phyloP scores from a whole-genome alignment of 2,113 vertebrate genomes.

The Sphaerodactylus townsendi region DNA sequence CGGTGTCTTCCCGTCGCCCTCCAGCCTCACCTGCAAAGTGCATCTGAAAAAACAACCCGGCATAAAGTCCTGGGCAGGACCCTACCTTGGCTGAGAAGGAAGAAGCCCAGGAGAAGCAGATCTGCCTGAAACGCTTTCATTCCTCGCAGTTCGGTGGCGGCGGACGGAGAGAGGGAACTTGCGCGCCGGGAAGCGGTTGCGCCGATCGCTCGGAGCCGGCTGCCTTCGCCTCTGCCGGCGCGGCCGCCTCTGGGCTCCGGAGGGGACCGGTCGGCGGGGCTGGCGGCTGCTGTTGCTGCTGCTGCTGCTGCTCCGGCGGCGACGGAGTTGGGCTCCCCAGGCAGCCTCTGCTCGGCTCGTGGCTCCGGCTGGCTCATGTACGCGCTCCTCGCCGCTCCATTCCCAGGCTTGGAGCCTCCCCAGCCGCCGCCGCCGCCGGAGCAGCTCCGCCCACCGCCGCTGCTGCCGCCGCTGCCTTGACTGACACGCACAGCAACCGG shows the following conservation, averaged over 20 bases:
- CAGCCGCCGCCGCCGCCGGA: slow-evolving; percentile 58
- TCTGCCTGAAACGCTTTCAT: slow-evolving; percentile 74
- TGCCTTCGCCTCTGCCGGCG: background rate
- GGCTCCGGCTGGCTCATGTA: slow-evolving; percentile 38
- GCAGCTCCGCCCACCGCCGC: slow-evolving; percentile 66
- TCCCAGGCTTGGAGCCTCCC: slow-evolving; percentile 46
- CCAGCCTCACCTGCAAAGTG: slow-evolving; percentile 51
- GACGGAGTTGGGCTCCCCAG: slow-evolving; percentile 33
- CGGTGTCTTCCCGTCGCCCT: background rate
- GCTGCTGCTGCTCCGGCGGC: background rate
- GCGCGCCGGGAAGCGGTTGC: slow-evolving; percentile 23
- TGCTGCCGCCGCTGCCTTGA: slow-evolving; percentile 44
- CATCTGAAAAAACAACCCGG: too few relatives aligned
- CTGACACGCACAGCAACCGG: slow-evolving; percentile 30
- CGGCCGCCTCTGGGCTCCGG: background rate
- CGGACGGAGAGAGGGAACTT: slow-evolving; percentile 42
- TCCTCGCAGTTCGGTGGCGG: slow-evolving; percentile 60
- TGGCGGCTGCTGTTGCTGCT: slow-evolving; percentile 28
- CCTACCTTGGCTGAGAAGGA: slow-evolving; percentile 79
- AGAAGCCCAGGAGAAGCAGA: slow-evolving; percentile 71
- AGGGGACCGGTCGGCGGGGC: too few relatives aligned
- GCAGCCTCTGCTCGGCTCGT: slow-evolving; percentile 22
- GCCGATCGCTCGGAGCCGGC: background rate
- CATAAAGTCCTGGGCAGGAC: background rate
- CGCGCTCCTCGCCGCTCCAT: slow-evolving; percentile 55